These are phyloP conservation scores for Resseliella maxima DNA, from an alignment of 2,888 invertebrate genomes.

Conservation along the genomic window DNA sequence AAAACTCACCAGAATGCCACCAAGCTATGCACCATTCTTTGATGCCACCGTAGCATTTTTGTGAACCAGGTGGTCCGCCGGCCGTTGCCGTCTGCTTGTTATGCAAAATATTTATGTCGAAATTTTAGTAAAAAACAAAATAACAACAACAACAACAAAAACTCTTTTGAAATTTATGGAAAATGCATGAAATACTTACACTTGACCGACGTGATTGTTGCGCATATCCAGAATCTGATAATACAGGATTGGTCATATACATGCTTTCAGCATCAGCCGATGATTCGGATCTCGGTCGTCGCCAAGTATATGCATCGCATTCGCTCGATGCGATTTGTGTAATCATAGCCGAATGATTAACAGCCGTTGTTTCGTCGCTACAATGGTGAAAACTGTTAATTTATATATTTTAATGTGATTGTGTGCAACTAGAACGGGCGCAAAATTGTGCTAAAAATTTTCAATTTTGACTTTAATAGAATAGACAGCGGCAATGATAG, in stretches of 20 bases:
- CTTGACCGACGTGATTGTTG: slow-evolving; percentile 68
- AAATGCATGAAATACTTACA: slow-evolving; percentile 63
- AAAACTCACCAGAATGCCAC: slow-evolving; percentile 79
- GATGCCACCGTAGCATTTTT: slow-evolving; percentile 68
- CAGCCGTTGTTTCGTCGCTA: slow-evolving; percentile 84
- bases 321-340: slow-evolving; percentile 66
- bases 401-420: background rate
- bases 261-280: slow-evolving; percentile 82
- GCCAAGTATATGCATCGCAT: slow-evolving; percentile 76
- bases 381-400: slow-evolving; percentile 60
- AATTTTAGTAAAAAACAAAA: background rate
- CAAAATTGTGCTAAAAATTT: background rate
- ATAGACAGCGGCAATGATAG: too few species aligned
- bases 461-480: too few species aligned
- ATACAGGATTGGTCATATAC: slow-evolving; percentile 69
- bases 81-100: slow-evolving; percentile 65
- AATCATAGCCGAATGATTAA: slow-evolving; percentile 68
- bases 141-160: background rate
- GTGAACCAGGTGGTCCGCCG: slow-evolving; percentile 63
- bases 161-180: background rate
- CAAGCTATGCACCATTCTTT: slow-evolving; percentile 87
- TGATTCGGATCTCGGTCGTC: slow-evolving; percentile 82
- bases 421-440: background rate
- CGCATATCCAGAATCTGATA: slow-evolving; percentile 64
- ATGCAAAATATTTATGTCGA: too few species aligned